Evolutionary conservation across 1,140 invertebrate species (phyloP).

Genomic region (Rhopalosiphum maidis): DNA sequence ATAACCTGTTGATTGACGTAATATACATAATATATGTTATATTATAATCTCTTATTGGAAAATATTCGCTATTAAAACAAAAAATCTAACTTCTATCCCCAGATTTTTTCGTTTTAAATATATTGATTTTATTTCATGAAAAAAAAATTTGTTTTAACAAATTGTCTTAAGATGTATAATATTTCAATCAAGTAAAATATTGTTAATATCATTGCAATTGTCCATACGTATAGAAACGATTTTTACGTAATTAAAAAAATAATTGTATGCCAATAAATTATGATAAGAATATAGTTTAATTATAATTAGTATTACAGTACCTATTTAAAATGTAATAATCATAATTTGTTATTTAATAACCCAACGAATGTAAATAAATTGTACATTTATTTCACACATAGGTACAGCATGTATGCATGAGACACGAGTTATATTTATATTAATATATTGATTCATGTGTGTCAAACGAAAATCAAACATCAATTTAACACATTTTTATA

Average conservation of each 20-base stretch:
- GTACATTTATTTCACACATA: not conserved
- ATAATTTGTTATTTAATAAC: not conserved
- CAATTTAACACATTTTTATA: not conserved
- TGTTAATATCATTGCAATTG: too few relatives aligned
- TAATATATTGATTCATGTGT: not conserved
- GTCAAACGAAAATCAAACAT: not conserved
- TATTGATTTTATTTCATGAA: too few relatives aligned
- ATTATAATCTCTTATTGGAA: not conserved
- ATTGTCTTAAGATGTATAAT: too few relatives aligned
- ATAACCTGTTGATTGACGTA: not conserved
- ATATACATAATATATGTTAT: not conserved
- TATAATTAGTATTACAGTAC: not conserved
- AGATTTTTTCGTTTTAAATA: not conserved
- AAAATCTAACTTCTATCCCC: not conserved
- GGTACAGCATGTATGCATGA: not conserved
- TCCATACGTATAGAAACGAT: too few relatives aligned
- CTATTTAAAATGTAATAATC: not conserved
- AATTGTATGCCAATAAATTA: not conserved
- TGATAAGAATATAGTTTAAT: not conserved
- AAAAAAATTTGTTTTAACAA: too few relatives aligned
- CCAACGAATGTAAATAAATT: not conserved
- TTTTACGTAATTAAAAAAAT: not conserved
- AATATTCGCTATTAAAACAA: not conserved
- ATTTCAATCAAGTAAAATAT: too few relatives aligned
- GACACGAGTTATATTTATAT: not conserved